These are phyloP conservation scores for Conus canariensis DNA, from an alignment of 2,888 invertebrate genomes.

Conservation along the genomic window DNA sequence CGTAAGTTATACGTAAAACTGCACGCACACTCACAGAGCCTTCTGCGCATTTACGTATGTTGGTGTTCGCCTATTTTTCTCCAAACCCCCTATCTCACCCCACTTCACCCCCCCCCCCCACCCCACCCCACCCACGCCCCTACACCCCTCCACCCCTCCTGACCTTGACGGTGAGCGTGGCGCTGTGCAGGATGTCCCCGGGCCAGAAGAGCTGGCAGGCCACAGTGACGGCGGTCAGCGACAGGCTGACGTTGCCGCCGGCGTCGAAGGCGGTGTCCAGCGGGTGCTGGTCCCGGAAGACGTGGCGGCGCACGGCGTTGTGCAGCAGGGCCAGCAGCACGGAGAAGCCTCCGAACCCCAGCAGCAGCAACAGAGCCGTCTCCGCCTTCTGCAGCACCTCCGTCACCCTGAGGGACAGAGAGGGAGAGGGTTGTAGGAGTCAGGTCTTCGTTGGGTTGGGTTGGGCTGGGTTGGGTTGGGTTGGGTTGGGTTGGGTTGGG, in stretches of 20 bases:
- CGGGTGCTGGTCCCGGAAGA: conserved; percentile 73
- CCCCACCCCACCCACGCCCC: not conserved
- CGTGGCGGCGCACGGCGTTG: conserved; percentile 69
- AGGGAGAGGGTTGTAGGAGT: not conserved
- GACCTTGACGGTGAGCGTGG: conserved; percentile 71
- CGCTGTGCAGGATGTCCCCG: conserved; percentile 72
- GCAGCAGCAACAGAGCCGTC: conserved; percentile 70
- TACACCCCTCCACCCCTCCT: not conserved
- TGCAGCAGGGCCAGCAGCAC: conserved; percentile 70
- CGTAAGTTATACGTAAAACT: not conserved
- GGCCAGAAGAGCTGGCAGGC: conserved; percentile 74
- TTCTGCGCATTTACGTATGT: not conserved
- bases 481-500: too few relatives aligned
- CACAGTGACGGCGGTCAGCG: conserved; percentile 72
- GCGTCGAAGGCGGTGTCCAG: conserved; percentile 75
- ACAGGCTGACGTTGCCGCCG: conserved; percentile 72
- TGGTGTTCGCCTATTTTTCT: not conserved
- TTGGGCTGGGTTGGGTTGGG: too few relatives aligned
- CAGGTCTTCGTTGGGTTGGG: too few relatives aligned
- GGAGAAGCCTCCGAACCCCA: conserved; percentile 73
- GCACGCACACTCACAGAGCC: not conserved
- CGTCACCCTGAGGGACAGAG: conserved; percentile 57
- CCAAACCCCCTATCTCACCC: too few relatives aligned
- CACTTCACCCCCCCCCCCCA: not conserved
- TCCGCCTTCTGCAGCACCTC: conserved; percentile 67